These are phyloP conservation scores for Adelges cooleyi DNA, from an alignment of 1,140 invertebrate genomes.

Conservation along the genomic window DNA sequence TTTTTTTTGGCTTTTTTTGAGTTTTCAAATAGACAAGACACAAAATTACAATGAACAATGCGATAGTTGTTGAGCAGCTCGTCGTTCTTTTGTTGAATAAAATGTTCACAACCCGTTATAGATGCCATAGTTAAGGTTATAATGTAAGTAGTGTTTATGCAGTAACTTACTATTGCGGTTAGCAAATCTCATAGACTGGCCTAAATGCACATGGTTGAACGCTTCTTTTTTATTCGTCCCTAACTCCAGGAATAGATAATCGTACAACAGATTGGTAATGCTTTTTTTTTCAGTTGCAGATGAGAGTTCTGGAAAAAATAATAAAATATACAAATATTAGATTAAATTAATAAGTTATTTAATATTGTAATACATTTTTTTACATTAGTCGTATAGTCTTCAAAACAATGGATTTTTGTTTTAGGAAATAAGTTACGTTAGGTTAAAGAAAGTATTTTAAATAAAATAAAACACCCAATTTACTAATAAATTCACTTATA, in stretches of 20 bases:
- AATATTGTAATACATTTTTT: too few species aligned
- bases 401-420: too few species aligned
- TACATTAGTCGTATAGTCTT: too few species aligned
- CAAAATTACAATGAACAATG: constrained; percentile 6
- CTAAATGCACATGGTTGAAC: constrained; percentile 8
- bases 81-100: not conserved
- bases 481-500: too few species aligned
- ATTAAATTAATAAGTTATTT: too few species aligned
- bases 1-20: constrained; percentile 10
- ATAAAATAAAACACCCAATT: too few species aligned
- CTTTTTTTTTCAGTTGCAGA: not conserved
- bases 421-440: too few species aligned
- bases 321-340: too few species aligned
- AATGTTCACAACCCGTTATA: constrained; percentile 17
- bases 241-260: constrained; percentile 5
- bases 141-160: not conserved
- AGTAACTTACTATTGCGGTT: constrained; percentile 21
- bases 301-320: constrained; percentile 3
- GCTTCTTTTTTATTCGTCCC: not conserved
- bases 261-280: not conserved
- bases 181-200: not conserved
- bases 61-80: constrained; percentile 17
- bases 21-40: constrained; percentile 1
- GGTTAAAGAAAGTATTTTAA: too few species aligned
- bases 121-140: constrained; percentile 13